Conservation (phyloP, 2,113 vertebrate genomes). For the Cyanocitta stelleri region DNA sequence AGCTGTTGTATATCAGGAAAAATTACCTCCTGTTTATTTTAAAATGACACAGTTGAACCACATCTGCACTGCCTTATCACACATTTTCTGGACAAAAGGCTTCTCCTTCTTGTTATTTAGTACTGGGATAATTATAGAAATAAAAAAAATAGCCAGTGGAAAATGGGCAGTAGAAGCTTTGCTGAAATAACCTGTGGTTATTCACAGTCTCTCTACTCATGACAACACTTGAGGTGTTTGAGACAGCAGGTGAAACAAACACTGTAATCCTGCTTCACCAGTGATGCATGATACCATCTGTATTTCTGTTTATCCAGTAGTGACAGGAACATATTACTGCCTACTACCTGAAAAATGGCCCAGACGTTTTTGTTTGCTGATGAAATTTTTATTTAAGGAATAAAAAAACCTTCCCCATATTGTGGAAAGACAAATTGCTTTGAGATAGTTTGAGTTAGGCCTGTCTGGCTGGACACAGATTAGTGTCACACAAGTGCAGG, state of each 20-base stretch:
- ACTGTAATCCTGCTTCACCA: background rate
- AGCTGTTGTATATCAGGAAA: constrained; percentile 41
- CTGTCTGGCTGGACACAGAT: background rate
- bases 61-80: constrained; percentile 4
- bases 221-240: background rate
- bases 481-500: background rate
- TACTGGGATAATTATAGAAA: background rate
- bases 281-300: background rate
- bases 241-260: background rate
- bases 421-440: background rate
- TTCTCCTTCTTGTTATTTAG: background rate
- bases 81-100: background rate
- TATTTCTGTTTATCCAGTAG: background rate
- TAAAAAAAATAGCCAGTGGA: background rate
- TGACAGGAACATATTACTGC: background rate
- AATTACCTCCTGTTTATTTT: constrained; percentile 31
- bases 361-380: background rate
- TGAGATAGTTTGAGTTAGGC: background rate
- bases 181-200: background rate
- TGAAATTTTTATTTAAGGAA: background rate
- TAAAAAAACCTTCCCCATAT: background rate
- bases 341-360: background rate
- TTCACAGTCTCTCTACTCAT: background rate
- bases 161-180: background rate
- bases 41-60: background rate